Base-by-base conservation (phyloP, 2,888 invertebrate genomes). In the Thelaira solivaga region DNA sequence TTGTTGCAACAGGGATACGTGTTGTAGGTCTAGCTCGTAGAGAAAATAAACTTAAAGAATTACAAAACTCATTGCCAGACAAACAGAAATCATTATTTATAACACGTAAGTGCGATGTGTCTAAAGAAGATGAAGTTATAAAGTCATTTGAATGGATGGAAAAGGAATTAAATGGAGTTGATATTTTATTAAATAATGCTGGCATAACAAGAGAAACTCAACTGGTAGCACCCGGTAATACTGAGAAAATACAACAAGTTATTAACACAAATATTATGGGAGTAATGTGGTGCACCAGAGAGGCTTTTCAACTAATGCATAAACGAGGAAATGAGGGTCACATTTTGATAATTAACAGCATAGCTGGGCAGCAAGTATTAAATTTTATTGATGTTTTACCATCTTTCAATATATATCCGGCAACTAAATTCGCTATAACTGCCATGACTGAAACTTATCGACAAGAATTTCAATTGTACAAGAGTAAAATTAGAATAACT, bases 161-260 rank as follows among this genome's bases (percentile, higher is more conserved):
- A 57, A 83, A 88, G 1, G 86, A 90, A 18, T 82, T 91, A 0
- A 92, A 92, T 0, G 91, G 91, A 0, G 88, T 91, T 2, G 91
- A 92, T 84, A 89, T 93, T 0, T 86, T 92, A 43, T 84, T 93
- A 0, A 93, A 93, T 83, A 92, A 92, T 83, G 92, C 92, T 0
- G 88, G 89, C 2, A 87, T 88, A 2, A 85, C 85, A 0, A 80
- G 86, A 0, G 84, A 85, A 81, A 87, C 85, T 0, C 84, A 89
- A 39, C 80, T 88, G 3, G 85, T 87, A 0, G 77, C 83, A 3
- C 83, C 83, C 0, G 84, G 84, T 0, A 88, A 88, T 75, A 86
- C 89, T 0, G 80, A 84, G 39, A 85, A 86, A 76, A 83, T 89
- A 11, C 84, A 84, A 2, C 84, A 89, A 36, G 86, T 90, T 1